These are phyloP conservation scores for Hydrolagus affinis DNA, from an alignment of 2,113 vertebrate genomes.

Conservation along the genomic window DNA sequence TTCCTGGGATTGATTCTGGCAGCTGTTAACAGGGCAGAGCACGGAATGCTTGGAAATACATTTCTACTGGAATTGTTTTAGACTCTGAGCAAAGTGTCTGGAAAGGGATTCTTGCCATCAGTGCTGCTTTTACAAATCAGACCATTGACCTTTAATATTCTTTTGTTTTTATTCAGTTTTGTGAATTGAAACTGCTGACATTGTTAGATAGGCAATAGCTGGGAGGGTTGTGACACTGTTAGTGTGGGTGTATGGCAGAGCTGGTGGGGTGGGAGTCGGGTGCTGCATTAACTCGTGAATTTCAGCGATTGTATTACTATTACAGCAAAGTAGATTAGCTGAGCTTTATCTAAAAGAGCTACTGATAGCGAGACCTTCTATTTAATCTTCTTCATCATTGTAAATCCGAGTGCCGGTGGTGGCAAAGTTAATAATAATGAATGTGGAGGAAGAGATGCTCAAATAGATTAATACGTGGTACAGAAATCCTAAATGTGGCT, in stretches of 20 bases:
- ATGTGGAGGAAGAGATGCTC: not conserved
- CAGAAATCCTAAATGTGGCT: not conserved
- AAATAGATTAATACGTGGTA: not conserved
- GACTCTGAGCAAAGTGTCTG: not conserved
- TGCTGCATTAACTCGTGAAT: not conserved
- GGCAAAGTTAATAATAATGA: not conserved
- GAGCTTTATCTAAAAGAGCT: not conserved
- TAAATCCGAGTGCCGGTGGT: not conserved
- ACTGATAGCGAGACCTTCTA: not conserved
- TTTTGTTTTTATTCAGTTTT: not conserved
- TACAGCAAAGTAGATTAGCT: not conserved
- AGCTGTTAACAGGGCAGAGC: not conserved
- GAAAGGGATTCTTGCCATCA: not conserved
- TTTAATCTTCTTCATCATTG: not conserved
- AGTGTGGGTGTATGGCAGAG: not conserved
- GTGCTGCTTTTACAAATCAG: not conserved
- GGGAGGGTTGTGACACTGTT: not conserved
- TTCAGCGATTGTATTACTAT: not conserved
- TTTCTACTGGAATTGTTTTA: not conserved
- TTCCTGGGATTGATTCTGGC: not conserved
- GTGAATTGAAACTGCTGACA: too few species aligned
- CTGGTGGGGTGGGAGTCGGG: too few species aligned
- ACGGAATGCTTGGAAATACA: not conserved
- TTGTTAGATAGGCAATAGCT: not conserved
- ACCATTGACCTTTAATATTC: not conserved